Percentiles rank a stretch among this genome's conserved stretches.
phyloP scores from a whole-genome alignment of 2,888 invertebrate species.

The Hirtodrosophila trivittata region DNA sequence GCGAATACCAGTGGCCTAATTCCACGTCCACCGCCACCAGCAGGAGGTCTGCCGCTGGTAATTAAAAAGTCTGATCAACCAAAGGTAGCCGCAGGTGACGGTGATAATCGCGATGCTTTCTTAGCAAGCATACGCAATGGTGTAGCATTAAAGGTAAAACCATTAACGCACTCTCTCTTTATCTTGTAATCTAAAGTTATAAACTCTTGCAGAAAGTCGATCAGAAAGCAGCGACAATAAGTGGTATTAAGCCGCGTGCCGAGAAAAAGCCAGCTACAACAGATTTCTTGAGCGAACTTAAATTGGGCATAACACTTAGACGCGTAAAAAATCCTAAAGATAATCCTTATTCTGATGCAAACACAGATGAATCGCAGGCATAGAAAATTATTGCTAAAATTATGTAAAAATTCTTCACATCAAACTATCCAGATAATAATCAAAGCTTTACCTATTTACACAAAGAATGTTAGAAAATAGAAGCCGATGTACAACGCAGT shows the following conservation, averaged over 20 bases:
- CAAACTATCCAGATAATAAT: no score
- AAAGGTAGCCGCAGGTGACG: conserved; percentile 23
- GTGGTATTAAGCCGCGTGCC: conserved; percentile 65
- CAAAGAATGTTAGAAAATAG: no score
- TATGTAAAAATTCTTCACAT: conserved; percentile 3
- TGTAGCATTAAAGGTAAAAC: conserved; percentile 69
- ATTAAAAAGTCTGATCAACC: conserved; percentile 35
- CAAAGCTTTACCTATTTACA: no score
- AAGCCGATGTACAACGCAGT: no score
- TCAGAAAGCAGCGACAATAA: conserved; percentile 75
- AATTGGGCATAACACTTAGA: conserved; percentile 70
- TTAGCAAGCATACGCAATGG: conserved; percentile 75
- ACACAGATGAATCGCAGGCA: conserved; percentile 68
- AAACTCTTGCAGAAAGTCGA: conserved; percentile 70
- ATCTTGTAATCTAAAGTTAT: not conserved
- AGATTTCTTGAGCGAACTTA: conserved; percentile 73
- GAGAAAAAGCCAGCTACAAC: conserved; percentile 67
- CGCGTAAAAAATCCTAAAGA: conserved; percentile 66
- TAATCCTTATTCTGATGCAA: conserved; percentile 65
- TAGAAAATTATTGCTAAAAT: conserved; percentile 28
- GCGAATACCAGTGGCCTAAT: conserved; percentile 10
- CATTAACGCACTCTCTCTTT: not conserved
- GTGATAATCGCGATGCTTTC: conserved; percentile 66
- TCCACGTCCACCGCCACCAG: conserved; percentile 48
- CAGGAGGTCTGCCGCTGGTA: conserved; percentile 16